phyloP scores from a whole-genome alignment of 1,140 invertebrate genomes.

The Rhyzopertha dominica region DNA sequence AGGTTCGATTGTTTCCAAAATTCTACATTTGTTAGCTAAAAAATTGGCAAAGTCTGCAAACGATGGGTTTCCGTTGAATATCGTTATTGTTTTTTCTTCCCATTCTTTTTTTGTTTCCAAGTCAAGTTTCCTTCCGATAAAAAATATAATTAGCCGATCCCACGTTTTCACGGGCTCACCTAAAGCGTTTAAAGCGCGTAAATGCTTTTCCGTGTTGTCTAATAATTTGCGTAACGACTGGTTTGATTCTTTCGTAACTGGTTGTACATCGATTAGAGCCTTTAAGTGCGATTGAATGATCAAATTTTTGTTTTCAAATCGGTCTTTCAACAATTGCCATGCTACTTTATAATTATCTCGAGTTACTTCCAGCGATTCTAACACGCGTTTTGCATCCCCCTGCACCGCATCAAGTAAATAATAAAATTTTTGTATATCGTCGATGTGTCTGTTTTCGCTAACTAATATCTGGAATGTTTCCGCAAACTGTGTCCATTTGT shows the following conservation, averaged over 20 bases:
- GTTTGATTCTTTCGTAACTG: constrained; percentile 16
- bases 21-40: too few relatives aligned
- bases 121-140: constrained; percentile 21
- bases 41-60: too few relatives aligned
- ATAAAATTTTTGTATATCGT: constrained; percentile 10
- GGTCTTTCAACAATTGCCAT: constrained; percentile 6
- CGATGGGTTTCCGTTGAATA: too few relatives aligned
- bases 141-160: constrained; percentile 21
- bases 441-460: neutral
- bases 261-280: constrained; percentile 15
- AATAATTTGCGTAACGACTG: constrained; percentile 13
- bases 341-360: constrained; percentile 7
- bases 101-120: constrained; percentile 17
- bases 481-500: constrained; percentile 8
- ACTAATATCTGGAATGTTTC: constrained; percentile 9
- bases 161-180: constrained; percentile 20
- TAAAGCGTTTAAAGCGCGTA: constrained; percentile 21
- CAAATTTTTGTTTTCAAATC: constrained; percentile 9
- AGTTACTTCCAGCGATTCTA: constrained; percentile 9
- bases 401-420: constrained; percentile 4
- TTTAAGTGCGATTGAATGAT: neutral
- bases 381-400: neutral
- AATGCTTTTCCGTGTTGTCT: constrained; percentile 17
- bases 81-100: too few relatives aligned
- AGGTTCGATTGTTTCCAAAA: too few relatives aligned